phyloP scores from a whole-genome alignment of 2,888 invertebrate species.

The Liposcelis brunnea region DNA sequence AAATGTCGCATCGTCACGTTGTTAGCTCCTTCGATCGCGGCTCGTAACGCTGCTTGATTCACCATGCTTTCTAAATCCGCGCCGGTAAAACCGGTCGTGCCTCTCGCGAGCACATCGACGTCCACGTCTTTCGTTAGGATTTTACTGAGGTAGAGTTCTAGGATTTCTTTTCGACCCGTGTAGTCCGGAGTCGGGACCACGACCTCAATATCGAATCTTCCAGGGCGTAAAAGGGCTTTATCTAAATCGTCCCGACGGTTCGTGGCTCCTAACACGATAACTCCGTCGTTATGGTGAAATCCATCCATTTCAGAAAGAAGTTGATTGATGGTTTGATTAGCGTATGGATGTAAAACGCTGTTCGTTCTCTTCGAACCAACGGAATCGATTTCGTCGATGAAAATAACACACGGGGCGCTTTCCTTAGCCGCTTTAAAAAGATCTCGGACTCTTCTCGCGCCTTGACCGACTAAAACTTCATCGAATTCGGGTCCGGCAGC shows the following conservation, averaged over 20 bases:
- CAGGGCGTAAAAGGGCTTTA: slow-evolving; percentile 84
- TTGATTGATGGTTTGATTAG: slow-evolving; percentile 99
- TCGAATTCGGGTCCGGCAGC: slow-evolving; percentile 98
- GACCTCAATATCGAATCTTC: slow-evolving; percentile 93
- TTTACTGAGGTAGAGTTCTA: slow-evolving; percentile 71
- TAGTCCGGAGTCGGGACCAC: slow-evolving; percentile 69
- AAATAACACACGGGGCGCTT: slow-evolving; percentile 91
- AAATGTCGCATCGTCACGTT: slow-evolving; percentile 34
- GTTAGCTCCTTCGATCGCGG: slow-evolving; percentile 31
- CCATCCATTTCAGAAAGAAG: slow-evolving; percentile 98
- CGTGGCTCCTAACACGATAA: slow-evolving; percentile 79
- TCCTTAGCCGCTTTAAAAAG: slow-evolving; percentile 87
- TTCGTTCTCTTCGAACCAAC: slow-evolving; percentile 94
- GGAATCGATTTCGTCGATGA: slow-evolving; percentile 99
- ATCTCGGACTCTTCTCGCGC: slow-evolving; percentile 83
- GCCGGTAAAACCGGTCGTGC: slow-evolving; percentile 38
- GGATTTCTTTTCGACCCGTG: slow-evolving; percentile 80
- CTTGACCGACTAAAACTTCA: slow-evolving; percentile 95
- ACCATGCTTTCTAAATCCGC: slow-evolving; percentile 43
- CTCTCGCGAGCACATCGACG: slow-evolving; percentile 25
- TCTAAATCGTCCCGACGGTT: slow-evolving; percentile 92
- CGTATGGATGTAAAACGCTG: slow-evolving; percentile 95
- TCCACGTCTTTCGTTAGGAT: slow-evolving; percentile 38
- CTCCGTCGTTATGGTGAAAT: slow-evolving; percentile 84
- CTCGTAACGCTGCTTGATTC: slow-evolving; percentile 38